phyloP scores from a whole-genome alignment of 2,113 vertebrate species.

The Phylloscopus trochilus region DNA sequence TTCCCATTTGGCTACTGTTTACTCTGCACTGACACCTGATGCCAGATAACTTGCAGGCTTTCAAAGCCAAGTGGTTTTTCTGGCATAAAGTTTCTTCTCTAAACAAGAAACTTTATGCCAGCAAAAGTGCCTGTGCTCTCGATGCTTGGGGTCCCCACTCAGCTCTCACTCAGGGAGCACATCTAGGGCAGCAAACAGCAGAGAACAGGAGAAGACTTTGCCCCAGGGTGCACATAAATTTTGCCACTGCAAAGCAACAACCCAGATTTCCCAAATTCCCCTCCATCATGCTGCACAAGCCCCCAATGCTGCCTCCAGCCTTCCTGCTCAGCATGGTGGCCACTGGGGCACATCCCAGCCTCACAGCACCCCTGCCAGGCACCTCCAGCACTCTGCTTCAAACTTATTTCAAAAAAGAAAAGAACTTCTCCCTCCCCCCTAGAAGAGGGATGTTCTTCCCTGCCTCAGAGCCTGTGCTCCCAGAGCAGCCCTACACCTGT shows the following conservation, averaged over 20 bases:
- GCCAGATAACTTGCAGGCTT: not conserved
- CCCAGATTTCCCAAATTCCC: fast-evolving
- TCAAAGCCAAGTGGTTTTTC: fast-evolving
- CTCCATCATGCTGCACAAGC: fast-evolving
- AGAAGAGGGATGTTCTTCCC: not conserved
- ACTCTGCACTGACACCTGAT: not conserved
- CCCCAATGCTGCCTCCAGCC: not conserved
- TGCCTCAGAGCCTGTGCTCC: fast-evolving
- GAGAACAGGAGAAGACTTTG: not conserved
- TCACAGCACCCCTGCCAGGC: not conserved
- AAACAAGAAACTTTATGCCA: no score
- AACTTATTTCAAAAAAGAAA: not conserved
- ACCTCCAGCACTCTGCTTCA: not conserved
- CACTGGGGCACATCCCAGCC: not conserved
- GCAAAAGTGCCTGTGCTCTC: fast-evolving
- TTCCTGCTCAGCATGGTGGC: fast-evolving
- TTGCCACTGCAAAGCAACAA: not conserved
- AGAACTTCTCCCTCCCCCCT: fast-evolving
- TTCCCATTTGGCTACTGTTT: not conserved
- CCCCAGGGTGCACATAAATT: not conserved
- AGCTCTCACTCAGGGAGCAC: not conserved
- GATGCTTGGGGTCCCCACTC: fast-evolving
- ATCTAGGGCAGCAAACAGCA: not conserved
- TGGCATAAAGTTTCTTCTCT: not conserved
- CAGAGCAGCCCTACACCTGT: not conserved